A percentile compares a stretch with the other conserved stretches of the same genome.
Evolutionary conservation across 2,797 vertebrate genomes (phyloP).

Genomic region (Hyperoplus immaculatus): DNA sequence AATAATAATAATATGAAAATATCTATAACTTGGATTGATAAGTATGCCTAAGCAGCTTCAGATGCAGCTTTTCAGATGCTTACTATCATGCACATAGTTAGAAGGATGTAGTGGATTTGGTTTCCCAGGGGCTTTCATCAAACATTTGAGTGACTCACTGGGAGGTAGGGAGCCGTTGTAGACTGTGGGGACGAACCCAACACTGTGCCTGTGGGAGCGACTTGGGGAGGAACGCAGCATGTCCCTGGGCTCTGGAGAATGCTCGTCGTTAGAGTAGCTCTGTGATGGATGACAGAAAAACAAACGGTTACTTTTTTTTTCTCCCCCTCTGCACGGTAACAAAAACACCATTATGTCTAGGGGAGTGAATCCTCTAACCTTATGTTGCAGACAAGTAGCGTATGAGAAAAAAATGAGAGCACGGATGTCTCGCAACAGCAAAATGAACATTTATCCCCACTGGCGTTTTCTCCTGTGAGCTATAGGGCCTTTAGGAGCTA

Average conservation of each 20-base stretch:
- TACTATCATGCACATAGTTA: no score
- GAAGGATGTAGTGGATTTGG: no score
- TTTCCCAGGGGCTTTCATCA: not conserved
- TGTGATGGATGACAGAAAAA: constrained; percentile 73
- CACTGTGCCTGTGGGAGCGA: constrained; percentile 90
- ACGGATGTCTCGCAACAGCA: constrained; percentile 31
- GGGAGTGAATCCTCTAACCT: constrained; percentile 14
- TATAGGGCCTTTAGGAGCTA: constrained; percentile 29
- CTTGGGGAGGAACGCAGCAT: constrained; percentile 92
- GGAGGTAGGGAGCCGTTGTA: constrained; percentile 89
- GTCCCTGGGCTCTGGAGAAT: constrained; percentile 90
- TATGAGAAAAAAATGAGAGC: constrained; percentile 45
- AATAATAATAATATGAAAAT: no score
- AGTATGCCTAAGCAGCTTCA: no score
- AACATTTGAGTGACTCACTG: constrained; percentile 84
- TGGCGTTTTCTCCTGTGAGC: constrained; percentile 3
- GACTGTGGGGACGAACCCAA: constrained; percentile 88
- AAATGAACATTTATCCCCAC: constrained; percentile 57
- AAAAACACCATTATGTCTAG: constrained; percentile 35
- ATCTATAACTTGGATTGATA: no score
- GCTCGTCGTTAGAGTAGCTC: constrained; percentile 91
- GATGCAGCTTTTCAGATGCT: no score
- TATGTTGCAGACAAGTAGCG: constrained; percentile 32
- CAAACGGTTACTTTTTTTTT: constrained; percentile 17
- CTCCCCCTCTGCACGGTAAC: constrained; percentile 15